Percentiles rank a stretch among this genome's conserved stretches.
phyloP scores from a whole-genome alignment of 2,888 invertebrate genomes.

The Omphaloscelis lunosa region DNA sequence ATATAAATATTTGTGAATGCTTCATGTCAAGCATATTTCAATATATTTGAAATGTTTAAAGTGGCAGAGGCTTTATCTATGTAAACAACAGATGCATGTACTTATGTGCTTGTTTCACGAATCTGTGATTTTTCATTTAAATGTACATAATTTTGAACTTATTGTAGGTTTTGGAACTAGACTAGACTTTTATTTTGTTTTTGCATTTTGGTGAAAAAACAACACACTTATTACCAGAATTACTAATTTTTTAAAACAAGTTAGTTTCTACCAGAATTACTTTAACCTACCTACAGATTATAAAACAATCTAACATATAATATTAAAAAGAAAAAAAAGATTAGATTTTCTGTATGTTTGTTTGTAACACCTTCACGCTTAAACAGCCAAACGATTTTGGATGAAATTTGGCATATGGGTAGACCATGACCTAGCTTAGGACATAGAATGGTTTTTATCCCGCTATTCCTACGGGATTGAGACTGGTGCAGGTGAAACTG shows the following conservation, averaged over 20 bases:
- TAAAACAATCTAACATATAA: not conserved
- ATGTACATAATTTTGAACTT: not conserved
- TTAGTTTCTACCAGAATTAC: not conserved
- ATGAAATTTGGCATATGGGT: no score
- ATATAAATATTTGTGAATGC: slow-evolving; percentile 34
- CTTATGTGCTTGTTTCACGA: not conserved
- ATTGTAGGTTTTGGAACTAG: slow-evolving; percentile 16
- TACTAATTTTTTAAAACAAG: not conserved
- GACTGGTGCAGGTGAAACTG: no score
- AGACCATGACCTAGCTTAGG: no score
- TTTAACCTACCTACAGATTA: not conserved
- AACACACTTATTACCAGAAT: not conserved
- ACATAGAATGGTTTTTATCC: no score
- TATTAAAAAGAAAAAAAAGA: no score
- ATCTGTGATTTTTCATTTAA: not conserved
- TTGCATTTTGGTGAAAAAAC: not conserved
- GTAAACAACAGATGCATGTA: slow-evolving; percentile 20
- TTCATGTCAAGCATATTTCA: slow-evolving; percentile 4
- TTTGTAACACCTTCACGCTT: no score
- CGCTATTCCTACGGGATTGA: no score
- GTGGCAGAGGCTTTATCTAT: not conserved
- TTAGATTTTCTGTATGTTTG: no score
- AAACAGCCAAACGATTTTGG: no score
- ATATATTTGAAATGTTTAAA: not conserved
- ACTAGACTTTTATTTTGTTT: slow-evolving; percentile 6